Percentiles rank a stretch among this genome's conserved stretches.
Conservation (phyloP, 2,888 invertebrate genomes). For the Pollenia griseotomentosa region DNA sequence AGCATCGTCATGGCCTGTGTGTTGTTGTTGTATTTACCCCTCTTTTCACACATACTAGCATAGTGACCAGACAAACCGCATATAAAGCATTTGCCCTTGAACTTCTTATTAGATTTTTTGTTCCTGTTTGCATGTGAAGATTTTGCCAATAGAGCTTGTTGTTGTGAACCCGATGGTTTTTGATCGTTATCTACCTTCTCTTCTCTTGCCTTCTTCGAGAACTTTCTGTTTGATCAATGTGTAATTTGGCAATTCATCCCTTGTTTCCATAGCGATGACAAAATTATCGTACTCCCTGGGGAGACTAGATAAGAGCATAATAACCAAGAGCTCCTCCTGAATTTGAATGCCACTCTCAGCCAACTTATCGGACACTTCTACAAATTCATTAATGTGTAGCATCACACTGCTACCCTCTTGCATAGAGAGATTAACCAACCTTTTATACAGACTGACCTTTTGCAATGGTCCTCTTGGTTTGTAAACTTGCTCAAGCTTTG, state of each 20-base stretch:
- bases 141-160: slow-evolving; percentile 27
- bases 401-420: slow-evolving; percentile 13
- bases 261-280: slow-evolving; percentile 36
- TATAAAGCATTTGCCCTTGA: slow-evolving; percentile 1
- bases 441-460: slow-evolving; percentile 60
- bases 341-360: slow-evolving; percentile 33
- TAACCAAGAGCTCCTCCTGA: slow-evolving; percentile 59
- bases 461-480: slow-evolving; percentile 48
- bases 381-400: slow-evolving; percentile 41
- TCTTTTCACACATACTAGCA: not conserved
- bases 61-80: not conserved
- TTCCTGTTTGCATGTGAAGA: not conserved
- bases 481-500: slow-evolving; percentile 47
- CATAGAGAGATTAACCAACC: slow-evolving; percentile 15
- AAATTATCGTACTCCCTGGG: slow-evolving; percentile 32
- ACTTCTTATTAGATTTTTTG: not conserved
- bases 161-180: slow-evolving; percentile 10
- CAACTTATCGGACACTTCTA: slow-evolving; percentile 28
- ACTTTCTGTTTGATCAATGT: slow-evolving; percentile 47
- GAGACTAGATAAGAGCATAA: slow-evolving; percentile 31
- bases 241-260: slow-evolving; percentile 51
- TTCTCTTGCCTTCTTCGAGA: slow-evolving; percentile 50
- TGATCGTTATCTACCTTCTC: slow-evolving; percentile 25
- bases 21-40: not conserved
- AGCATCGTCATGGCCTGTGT: slow-evolving; percentile 2